Evolutionary conservation across 1,140 invertebrate species (phyloP), one percentile per base, ranked within the genome.

Genomic region (Drosophila triauraria): DNA sequence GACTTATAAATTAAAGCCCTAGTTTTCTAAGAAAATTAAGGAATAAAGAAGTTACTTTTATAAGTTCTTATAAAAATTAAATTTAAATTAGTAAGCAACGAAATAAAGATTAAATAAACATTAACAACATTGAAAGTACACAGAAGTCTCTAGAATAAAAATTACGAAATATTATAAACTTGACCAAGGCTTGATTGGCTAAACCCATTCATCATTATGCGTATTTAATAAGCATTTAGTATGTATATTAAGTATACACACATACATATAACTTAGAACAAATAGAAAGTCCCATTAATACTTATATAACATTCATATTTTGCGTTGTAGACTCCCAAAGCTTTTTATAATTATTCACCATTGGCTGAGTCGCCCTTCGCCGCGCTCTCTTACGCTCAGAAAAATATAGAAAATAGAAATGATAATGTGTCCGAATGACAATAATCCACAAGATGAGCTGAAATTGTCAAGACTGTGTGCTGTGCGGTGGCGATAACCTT

Each of bases 391-490:
- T 30, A 30, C 27, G 5, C 23, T 40, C n/a, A 17, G 23, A 62
- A 25, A 53, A 40, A 40, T n/a, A n/a, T n/a, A n/a, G n/a, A n/a
- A 57, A 38, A 50, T 27, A 8, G 5, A 38, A 25, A 30, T 6
- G 9, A 71, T 71, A 68, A 71, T 71, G 43, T 48, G 40, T 68
- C 38, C 13, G 15, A 50, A 43, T 42, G 9, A 40, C 56, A 48
- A 69, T 51, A 57, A 69, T 38, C 30, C 12, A 47, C 48, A 12
- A 35, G 35, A 48, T 42, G 71, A 62, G 42, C 69, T 60, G 48
- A 62, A 61, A 75, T 72, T 68, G 70, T 50, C n/a, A 48, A 59
- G 53, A 76, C 46, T 25, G 13, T n/a, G 48, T 53, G 51, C 61
- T 71, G 65, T 20, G 17, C 32, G 23, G 35, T 42, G n/a, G 13